These are phyloP conservation scores for Momotus momota DNA, from an alignment of 2,797 vertebrate genomes.

Conservation along the genomic window DNA sequence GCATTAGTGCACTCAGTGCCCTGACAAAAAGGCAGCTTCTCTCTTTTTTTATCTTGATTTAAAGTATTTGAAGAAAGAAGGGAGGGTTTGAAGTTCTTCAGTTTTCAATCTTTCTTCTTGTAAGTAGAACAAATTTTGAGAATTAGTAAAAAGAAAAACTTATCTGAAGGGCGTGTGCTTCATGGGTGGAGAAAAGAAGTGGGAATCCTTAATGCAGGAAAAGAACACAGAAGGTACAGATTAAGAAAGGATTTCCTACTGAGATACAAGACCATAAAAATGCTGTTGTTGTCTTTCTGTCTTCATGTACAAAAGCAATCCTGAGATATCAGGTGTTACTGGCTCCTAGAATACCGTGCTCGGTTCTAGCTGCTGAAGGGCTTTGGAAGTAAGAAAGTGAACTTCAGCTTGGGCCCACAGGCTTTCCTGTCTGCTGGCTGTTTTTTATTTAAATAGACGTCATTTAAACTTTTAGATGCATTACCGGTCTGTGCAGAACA, in stretches of 20 bases:
- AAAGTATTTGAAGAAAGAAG: background rate
- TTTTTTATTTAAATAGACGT: background rate
- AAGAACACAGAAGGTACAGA: background rate
- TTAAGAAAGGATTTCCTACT: background rate
- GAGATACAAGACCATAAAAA: background rate
- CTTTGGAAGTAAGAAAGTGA: background rate
- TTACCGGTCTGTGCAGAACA: background rate
- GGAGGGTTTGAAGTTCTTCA: background rate
- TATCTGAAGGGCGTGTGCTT: background rate
- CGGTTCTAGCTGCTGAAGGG: background rate
- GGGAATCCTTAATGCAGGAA: background rate
- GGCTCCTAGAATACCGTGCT: background rate
- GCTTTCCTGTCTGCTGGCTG: background rate
- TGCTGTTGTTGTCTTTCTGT: background rate
- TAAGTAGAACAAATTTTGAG: background rate
- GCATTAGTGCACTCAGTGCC: background rate
- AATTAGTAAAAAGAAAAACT: background rate
- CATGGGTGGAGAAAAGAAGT: background rate
- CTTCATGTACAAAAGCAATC: background rate
- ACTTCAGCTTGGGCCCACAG: background rate
- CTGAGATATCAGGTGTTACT: background rate
- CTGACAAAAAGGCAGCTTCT: background rate
- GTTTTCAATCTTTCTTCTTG: background rate
- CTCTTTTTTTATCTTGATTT: too few relatives aligned
- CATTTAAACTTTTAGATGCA: background rate